Base-by-base conservation (phyloP, 2,888 invertebrate species). In the Acrocyrtus sp. region DNA sequence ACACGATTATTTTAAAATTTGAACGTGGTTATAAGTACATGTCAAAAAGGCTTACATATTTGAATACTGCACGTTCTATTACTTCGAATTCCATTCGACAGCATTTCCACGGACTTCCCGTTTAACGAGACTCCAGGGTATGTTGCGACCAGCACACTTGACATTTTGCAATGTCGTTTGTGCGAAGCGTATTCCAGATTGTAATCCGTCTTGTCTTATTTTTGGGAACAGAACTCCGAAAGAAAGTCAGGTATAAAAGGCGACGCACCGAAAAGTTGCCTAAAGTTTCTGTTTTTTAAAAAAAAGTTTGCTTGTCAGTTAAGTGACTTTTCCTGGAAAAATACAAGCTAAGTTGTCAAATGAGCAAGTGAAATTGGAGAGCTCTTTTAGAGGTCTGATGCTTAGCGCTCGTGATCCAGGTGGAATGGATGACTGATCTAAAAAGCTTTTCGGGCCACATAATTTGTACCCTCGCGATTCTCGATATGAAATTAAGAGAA, bases 41-140 rank as follows among this genome's bases (percentile, higher is more conserved):
- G 21, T 26, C 10, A 51, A 3, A n/a, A 17, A 12, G 26, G 61
- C 76, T 72, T 69, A 77, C 77, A 72, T 47, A 77, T 74, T 43
- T 77, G 77, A 43, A 77, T 65, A 24, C 72, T 77, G 56, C 77
- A 77, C 8, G 77, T 77, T 41, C 77, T 72, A 48, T 77, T 77
- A 62, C 74, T 77, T 5, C 74, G 45, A 10, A 77, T 77, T 12
- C 74, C 72, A 65, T 77, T 77, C 3, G 77, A 77, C 0, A 77
- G 39, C 29, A 77, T 21, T 34, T 77, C 77, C 3, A 74, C 77
- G 17, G 77, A 74, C 56, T 67, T 67, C 17, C 77, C 74, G 26
- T 57, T 62, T 19, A 77, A 39, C 8, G 77, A 72, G 8, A 47
- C 47, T 34, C 77, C 77, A 22, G 77, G 72, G 39, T 72, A 72